Evolutionary conservation across 2,888 invertebrate species (phyloP), one percentile per base, ranked within the genome.

Genomic region (Pyrrhia umbra): DNA sequence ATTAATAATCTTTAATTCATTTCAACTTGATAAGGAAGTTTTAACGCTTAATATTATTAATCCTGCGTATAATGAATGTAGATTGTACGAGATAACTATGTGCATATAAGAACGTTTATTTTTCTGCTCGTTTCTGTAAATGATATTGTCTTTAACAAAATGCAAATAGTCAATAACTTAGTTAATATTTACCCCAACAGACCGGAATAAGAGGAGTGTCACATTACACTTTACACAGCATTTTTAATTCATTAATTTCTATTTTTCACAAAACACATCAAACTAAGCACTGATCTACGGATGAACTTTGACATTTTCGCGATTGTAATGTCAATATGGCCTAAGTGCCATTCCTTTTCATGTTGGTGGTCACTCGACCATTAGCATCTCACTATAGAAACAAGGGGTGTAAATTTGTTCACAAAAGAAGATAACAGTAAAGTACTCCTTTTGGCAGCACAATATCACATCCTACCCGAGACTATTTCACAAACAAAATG

Each of bases 221-320:
- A 71, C 65, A 61, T 61, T 55, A 67, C 47, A 72, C 46, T 58
- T 34, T 21, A 62, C 49, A 79, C 66, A 34, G 55, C 69, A 78
- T 80, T 75, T 83, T 75, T 74, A 75, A 75, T 79, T 77, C 70
- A 80, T 72, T 82, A 78, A 71, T 69, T 75, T 77, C 68, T 76
- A 77, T 80, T 74, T 74, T 78, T 72, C 78, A 76, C 80, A 79
- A 81, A 81, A 77, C 78, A 78, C 77, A 77, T 75, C 73, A 34
- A 23, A 6, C 73, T 64, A 68, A 58, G 56, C 57, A 63, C 52
- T 50, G 62, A 60, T 62, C 71, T 67, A 77, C 83, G 75, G 80
- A 82, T 93, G 94, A 94, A 94, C 94, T 94, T 93, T 94, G 94
- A 94, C 94, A 94, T 94, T 94, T 92, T 86, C 81, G 68, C 75